A percentile compares a stretch with the other conserved stretches of the same genome.
These are phyloP conservation scores for Philopotamus ludificatus DNA, from an alignment of 1,140 invertebrate species.

Conservation along the genomic window DNA sequence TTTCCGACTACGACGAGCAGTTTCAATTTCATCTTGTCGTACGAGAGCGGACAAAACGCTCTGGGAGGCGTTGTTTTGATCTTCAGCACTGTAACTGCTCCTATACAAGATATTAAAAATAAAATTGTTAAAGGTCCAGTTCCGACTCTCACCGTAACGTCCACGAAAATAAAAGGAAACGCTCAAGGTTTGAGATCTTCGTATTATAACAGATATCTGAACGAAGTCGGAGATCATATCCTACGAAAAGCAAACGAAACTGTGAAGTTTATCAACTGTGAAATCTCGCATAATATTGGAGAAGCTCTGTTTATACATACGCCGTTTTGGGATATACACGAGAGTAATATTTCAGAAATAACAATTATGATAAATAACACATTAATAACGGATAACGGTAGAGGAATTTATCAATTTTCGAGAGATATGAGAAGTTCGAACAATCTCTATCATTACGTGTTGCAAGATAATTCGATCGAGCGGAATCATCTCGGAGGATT, in stretches of 20 bases:
- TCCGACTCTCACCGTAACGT: slow-evolving; percentile 68
- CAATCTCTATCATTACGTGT: slow-evolving; percentile 90
- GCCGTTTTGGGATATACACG: slow-evolving; percentile 79
- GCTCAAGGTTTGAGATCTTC: slow-evolving; percentile 76
- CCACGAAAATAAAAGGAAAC: slow-evolving; percentile 78
- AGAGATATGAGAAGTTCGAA: slow-evolving; percentile 88
- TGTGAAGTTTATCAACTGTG: slow-evolving; percentile 74
- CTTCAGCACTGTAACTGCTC: slow-evolving; percentile 71
- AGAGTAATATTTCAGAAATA: slow-evolving; percentile 81
- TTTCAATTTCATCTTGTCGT: slow-evolving; percentile 78
- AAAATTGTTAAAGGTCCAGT: slow-evolving; percentile 73
- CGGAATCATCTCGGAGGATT: slow-evolving; percentile 82
- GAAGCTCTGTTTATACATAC: slow-evolving; percentile 81
- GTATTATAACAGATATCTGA: slow-evolving; percentile 87
- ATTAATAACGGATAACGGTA: slow-evolving; percentile 79
- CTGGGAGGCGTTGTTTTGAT: slow-evolving; percentile 81
- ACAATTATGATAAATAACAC: slow-evolving; percentile 83
- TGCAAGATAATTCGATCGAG: slow-evolving; percentile 86
- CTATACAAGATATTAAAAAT: slow-evolving; percentile 67
- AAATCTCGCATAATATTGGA: slow-evolving; percentile 75
- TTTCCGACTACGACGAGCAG: slow-evolving; percentile 87
- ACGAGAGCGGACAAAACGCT: slow-evolving; percentile 75
- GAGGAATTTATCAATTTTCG: slow-evolving; percentile 82
- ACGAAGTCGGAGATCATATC: slow-evolving; percentile 81
- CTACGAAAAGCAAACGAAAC: slow-evolving; percentile 85